A percentile compares a stretch with the other conserved stretches of the same genome.
Conservation (phyloP, 2,113 vertebrate species). For the Himantopus leucocephalus region DNA sequence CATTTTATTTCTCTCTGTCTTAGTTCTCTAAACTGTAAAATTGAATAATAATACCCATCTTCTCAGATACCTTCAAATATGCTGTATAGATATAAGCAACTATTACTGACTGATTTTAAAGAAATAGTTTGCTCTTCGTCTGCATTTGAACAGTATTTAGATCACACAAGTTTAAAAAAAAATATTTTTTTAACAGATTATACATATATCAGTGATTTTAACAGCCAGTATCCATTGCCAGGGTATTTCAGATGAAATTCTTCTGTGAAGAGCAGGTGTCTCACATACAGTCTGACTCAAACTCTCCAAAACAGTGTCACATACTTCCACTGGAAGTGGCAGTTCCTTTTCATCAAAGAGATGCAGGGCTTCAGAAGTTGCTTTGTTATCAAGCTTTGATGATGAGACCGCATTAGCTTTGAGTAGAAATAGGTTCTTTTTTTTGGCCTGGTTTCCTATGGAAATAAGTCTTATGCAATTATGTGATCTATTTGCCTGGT, state of each 20-base stretch:
- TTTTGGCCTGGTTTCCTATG: background rate
- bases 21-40: background rate
- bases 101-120: background rate
- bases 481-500: background rate
- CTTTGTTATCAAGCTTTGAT: background rate
- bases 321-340: background rate
- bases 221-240: background rate
- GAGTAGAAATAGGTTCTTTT: background rate
- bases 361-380: background rate
- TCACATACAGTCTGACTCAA: background rate
- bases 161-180: background rate
- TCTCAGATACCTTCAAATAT: background rate
- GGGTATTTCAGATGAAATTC: background rate
- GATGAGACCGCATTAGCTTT: background rate
- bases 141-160: background rate
- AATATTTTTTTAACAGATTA: background rate
- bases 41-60: background rate
- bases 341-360: background rate
- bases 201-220: background rate
- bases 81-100: background rate
- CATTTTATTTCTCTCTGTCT: background rate
- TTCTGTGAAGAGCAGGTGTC: background rate
- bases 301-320: background rate
- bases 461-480: background rate
- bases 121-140: background rate